A percentile compares a stretch with the other conserved stretches of the same genome.
Evolutionary conservation across 1,140 invertebrate species (phyloP).

Genomic region (Telenomus remus): DNA sequence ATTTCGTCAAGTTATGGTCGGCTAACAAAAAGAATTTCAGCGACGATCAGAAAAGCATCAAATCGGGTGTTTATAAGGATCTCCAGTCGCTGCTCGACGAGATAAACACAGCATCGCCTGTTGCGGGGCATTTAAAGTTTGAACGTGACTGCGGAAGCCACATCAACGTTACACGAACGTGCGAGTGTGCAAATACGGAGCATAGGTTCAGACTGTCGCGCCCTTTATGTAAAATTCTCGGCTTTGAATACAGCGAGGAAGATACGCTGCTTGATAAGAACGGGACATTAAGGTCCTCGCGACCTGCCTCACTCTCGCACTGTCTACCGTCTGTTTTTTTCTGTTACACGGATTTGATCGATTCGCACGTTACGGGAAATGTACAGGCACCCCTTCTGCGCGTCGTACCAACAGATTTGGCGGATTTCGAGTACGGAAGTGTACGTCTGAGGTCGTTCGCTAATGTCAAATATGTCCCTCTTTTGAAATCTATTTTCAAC

Average conservation of each 20-base stretch:
- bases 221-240: neutral
- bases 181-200: neutral
- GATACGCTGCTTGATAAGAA: no score
- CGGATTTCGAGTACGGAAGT: no score
- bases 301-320: conserved; percentile 10
- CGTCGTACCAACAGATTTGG: conserved; percentile 18
- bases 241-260: neutral
- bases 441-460: conserved; percentile 19
- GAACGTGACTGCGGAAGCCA: neutral
- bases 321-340: conserved; percentile 30
- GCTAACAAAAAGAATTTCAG: neutral
- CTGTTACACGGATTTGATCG: conserved; percentile 57
- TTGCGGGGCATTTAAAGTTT: neutral
- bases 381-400: conserved; percentile 35
- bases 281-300: neutral
- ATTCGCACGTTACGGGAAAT: conserved; percentile 46
- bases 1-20: conserved; percentile 4
- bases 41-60: neutral
- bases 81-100: no score
- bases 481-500: conserved; percentile 28
- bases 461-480: conserved; percentile 19
- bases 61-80: no score
- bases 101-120: no score
- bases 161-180: neutral
- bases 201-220: neutral